Conservation (phyloP, 2,888 invertebrate genomes). For the Frankliniella intonsa region DNA sequence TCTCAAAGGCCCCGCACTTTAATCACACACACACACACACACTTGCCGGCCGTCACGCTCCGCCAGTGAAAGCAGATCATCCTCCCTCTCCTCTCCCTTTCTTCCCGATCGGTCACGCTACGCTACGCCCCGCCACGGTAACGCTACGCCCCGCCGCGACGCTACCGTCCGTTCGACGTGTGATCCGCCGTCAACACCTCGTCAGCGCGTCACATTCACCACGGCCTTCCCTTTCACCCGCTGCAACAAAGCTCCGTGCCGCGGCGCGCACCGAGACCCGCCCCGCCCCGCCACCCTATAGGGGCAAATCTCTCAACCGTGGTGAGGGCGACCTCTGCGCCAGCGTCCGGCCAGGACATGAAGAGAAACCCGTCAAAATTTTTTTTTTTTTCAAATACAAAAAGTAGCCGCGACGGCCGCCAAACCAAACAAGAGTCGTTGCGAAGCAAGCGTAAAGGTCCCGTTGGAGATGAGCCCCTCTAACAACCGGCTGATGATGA, state of each 20-base stretch:
- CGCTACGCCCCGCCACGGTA: background rate
- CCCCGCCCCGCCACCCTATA: background rate
- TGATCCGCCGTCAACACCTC: background rate
- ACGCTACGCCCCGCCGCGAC: background rate
- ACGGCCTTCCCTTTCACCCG: too few species aligned
- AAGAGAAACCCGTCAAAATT: too few species aligned
- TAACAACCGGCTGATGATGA: background rate
- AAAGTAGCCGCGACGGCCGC: too few species aligned
- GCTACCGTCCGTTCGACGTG: background rate
- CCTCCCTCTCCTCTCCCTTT: conserved; percentile 9
- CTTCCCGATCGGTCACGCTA: conserved; percentile 19
- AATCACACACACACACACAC: too few species aligned
- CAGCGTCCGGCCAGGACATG: background rate
- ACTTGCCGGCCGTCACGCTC: too few species aligned
- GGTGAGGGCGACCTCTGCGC: background rate
- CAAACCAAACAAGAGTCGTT: too few species aligned
- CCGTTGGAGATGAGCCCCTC: too few species aligned
- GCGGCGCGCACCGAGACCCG: background rate
- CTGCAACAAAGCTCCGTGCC: background rate
- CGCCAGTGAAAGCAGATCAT: background rate
- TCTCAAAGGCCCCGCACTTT: too few species aligned
- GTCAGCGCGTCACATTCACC: background rate
- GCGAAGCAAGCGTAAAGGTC: too few species aligned
- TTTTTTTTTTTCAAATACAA: background rate
- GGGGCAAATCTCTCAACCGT: background rate